Evolutionary conservation across 2,888 invertebrate genomes (phyloP), one percentile per base, ranked within the genome.

Genomic region (Euplexia lucipara): DNA sequence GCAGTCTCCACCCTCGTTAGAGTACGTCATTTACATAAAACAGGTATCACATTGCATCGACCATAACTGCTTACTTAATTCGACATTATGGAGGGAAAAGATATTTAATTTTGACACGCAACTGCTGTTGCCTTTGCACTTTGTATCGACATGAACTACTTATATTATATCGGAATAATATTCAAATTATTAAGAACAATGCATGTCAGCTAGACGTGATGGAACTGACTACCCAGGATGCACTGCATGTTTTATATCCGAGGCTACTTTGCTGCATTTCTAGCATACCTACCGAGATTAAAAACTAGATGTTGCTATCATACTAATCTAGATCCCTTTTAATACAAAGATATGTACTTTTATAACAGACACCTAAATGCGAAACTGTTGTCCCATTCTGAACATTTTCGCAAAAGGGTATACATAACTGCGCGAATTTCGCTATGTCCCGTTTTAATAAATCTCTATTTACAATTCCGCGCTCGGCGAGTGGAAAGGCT

Each of bases 381-480:
- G 75, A 86, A 87, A 86, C 82, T 85, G 86, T 84, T 83, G 74
- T 79, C 64, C 81, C 86, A 86, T 83, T 84, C 85, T 79, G 77
- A 82, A 76, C 82, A 81, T 79, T 83, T 78, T 84, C 82, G 78
- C 82, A 86, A 83, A 84, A 86, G 87, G 86, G 88, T 88, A 88
- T 91, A 74, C 71, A 70, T 81, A 91, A 89, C 86, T 78, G 83
- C 81, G 86, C 79, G 88, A 90, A 89, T 89, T 89, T 88, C 86
- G 86, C 89, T 83, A 83, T 90, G 90, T 90, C 91, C 91, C 91
- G 91, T 92, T 93, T 92, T 92, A 93, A 94, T 95, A 95, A 95
- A 95, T 94, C 94, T 95, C 91, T 93, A 94, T 95, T 94, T 93
- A 91, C 92, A 90, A 91, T 91, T 91, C 91, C 84, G 85, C 87